Percentiles rank a stretch among this genome's conserved stretches.
phyloP scores from a whole-genome alignment of 1,140 invertebrate species.

The Neuroterus valhalla region DNA sequence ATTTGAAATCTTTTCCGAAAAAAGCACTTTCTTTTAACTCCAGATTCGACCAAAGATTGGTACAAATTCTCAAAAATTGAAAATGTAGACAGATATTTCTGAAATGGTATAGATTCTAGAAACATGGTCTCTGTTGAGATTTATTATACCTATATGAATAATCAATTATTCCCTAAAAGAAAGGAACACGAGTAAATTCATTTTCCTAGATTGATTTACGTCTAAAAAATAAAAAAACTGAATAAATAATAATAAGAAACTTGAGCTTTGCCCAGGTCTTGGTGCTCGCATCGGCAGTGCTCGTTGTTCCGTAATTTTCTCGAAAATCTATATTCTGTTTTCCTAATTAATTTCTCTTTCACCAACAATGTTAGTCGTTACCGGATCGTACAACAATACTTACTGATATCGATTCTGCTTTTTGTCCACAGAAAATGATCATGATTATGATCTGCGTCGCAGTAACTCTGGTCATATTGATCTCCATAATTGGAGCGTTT shows the following conservation, averaged over 20 bases:
- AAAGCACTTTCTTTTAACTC: no score
- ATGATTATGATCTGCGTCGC: slow-evolving; percentile 88
- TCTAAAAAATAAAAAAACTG: not conserved
- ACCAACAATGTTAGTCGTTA: slow-evolving; percentile 12
- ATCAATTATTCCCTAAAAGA: no score
- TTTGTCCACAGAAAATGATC: slow-evolving; percentile 90
- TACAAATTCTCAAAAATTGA: no score
- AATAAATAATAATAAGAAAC: slow-evolving; percentile 5
- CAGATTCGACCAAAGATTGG: no score
- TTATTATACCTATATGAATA: no score
- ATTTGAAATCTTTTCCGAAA: no score
- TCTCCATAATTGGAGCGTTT: slow-evolving; percentile 69
- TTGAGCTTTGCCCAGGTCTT: slow-evolving; percentile 26
- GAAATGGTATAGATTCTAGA: no score
- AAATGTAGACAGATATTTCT: no score
- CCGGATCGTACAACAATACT: slow-evolving; percentile 7
- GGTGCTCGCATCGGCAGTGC: slow-evolving; percentile 17
- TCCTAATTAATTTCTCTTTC: slow-evolving; percentile 23
- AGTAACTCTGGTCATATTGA: slow-evolving; percentile 72
- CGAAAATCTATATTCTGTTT: slow-evolving; percentile 4
- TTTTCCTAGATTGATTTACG: not conserved
- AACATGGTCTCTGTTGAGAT: no score
- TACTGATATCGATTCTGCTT: slow-evolving; percentile 67
- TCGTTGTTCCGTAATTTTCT: slow-evolving; percentile 27
- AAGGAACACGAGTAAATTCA: no score